Base-by-base conservation (phyloP, 2,113 vertebrate species). In the Plectropomus leopardus region DNA sequence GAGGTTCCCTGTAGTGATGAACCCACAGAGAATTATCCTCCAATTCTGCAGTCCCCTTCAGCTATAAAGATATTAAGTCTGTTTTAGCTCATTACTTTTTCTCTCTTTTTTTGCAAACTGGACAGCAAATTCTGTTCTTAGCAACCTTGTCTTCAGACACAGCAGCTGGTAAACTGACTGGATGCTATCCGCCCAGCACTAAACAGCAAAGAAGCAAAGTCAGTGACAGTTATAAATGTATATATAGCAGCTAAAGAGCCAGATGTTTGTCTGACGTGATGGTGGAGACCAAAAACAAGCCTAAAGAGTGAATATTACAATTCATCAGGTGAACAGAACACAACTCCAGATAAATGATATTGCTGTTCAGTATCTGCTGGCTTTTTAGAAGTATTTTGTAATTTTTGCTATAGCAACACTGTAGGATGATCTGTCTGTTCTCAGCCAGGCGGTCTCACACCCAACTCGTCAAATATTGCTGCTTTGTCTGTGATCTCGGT, bases 91-190 rank as follows among this genome's bases (percentile, higher is more conserved):
- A 45, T 57, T 44, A 10, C 26, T 36, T 24, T 50, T 7, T 34
- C 66, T 28, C 23, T 67, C 40, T 42, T 44, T 30, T 72, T 51
- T 42, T 57, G 45, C 47, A 34, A 26, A 65, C 40, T 34, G 48
- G 24, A 8, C 73, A 23, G 17, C 5, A 55, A 66, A 36, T 58
- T 13, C 24, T 50, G n/a, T 11, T 68, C 23, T 34, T 42, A 40
- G 51, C 45, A 24, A n/a, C 42, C 40, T 71, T 1, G n/a, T 47
- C 16, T 42, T 23, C 34, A 72, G 40, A 26, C 24, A 5, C 44
- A 54, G 5, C 42, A 23, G 28, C 51, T 15, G 51, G 23, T 26
- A 14, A 54, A 57, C 16, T 4, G 6, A 17, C 14, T 28, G 14
- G 28, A 34, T 0, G 19, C 21, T n/a, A 23, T 0, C 11, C 32